Percentiles rank a stretch among this genome's conserved stretches.
phyloP scores from a whole-genome alignment of 1,140 invertebrate genomes.

The Agrypnia vestita region DNA sequence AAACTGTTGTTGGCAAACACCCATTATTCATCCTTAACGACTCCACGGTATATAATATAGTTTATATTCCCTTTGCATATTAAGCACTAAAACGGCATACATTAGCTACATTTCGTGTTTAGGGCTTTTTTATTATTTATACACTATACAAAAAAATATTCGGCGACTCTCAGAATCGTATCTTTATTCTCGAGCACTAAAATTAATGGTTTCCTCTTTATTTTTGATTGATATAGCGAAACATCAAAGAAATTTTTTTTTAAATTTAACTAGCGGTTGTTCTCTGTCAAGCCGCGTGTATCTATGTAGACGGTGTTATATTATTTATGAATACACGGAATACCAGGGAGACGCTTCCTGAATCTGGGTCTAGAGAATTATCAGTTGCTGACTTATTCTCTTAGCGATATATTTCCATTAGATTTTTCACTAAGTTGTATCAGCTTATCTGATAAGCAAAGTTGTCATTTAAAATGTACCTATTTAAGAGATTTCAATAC shows the following conservation, averaged over 20 bases:
- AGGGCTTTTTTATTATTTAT: slow-evolving; percentile 4
- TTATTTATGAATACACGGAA: too few species aligned
- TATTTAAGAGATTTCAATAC: too few species aligned
- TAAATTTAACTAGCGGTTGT: too few species aligned
- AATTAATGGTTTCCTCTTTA: slow-evolving; percentile 15
- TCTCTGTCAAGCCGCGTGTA: too few species aligned
- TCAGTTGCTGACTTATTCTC: too few species aligned
- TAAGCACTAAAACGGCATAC: slow-evolving; percentile 29
- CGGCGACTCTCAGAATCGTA: background rate
- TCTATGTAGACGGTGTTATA: too few species aligned
- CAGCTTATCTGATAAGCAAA: too few species aligned
- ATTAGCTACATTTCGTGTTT: slow-evolving; percentile 27
- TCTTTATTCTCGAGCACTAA: background rate
- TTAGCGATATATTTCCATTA: too few species aligned
- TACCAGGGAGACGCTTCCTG: too few species aligned
- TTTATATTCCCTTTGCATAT: slow-evolving; percentile 38
- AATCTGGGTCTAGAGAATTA: too few species aligned
- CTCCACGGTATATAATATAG: slow-evolving; percentile 15
- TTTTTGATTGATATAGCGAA: slow-evolving; percentile 18
- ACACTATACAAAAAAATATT: slow-evolving; percentile 20
- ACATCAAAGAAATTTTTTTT: background rate
- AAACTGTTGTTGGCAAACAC: slow-evolving; percentile 32
- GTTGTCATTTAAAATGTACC: too few species aligned
- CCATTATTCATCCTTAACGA: slow-evolving; percentile 36
- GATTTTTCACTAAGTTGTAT: too few species aligned